Evolutionary conservation across 2,888 invertebrate species (phyloP), one percentile per base, ranked within the genome.

Genomic region (Heliconius aoede): DNA sequence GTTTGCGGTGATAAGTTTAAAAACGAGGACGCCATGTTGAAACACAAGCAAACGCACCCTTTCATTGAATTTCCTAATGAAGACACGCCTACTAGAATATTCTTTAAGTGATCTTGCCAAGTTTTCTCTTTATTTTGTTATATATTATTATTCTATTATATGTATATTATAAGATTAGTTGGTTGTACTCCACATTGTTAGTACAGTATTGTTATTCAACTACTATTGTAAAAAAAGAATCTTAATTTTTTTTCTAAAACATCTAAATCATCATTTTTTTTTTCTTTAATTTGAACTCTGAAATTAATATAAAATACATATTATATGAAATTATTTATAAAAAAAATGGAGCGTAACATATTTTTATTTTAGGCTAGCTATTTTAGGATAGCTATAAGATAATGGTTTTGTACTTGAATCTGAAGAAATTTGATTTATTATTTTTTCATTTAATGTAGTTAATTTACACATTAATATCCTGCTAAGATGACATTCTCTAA

Each of bases 41-140:
- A 89, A 81, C 95, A 95, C 76, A 93, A 94, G 84, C 87, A 89
- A 69, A 92, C 90, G 0, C 95, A 95, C 76, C 95, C 95, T 0
- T 95, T 94, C 78, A 94, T 95, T 71, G 93, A 93, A 80, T 93
- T 95, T 72, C 91, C 94, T 2, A 93, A 92, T 74, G 94, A 94
- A 30, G 94, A 94, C 83, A 92, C 87, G 30, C 93, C 94, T 1
- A 92, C 90, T 85, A 91, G 93, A 79, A 95, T 95, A 92, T 95
- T 95, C 81, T 95, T 94, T 86, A 95, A 95, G 83, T 93, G 85
- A 69, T 84, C 86, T 88, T 87, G 86, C 87, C 86, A 81, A 5
- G 18, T 60, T 36, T 81, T 74, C 62, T 78, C 73, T 55, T 65
- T 76, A 81, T 80, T 75, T 80, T 80, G 72, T 79, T 79, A 75